Evolutionary conservation across 2,113 vertebrate species (phyloP).

Genomic region (Brachyhypopomus gauderio): DNA sequence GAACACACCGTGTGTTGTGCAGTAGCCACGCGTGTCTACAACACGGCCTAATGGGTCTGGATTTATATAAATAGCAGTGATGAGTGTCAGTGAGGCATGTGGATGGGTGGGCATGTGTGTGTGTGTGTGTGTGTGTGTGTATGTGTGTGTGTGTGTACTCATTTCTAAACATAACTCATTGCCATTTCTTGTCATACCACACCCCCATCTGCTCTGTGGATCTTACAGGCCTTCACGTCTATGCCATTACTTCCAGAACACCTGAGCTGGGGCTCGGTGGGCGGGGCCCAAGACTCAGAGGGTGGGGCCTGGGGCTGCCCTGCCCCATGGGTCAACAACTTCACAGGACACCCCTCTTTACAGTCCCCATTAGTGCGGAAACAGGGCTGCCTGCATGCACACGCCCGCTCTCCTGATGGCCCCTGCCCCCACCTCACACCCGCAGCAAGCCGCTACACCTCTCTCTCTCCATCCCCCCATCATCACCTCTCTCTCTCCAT

Average conservation of each 20-base stretch:
- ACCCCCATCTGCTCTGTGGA: neutral
- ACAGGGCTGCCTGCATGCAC: constrained; percentile 63
- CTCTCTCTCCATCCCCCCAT: constrained; percentile 23
- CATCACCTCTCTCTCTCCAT: constrained; percentile 56
- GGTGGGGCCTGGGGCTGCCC: neutral
- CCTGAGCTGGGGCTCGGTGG: constrained; percentile 15
- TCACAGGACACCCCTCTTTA: constrained; percentile 68
- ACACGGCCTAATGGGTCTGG: constrained; percentile 40
- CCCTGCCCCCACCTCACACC: neutral
- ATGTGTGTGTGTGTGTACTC: too few species aligned
- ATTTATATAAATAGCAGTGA: neutral
- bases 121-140: neutral
- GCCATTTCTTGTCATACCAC: neutral
- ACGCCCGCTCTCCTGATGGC: neutral
- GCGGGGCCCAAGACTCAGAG: constrained; percentile 12
- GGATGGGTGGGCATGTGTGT: too few species aligned
- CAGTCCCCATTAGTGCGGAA: constrained; percentile 75
- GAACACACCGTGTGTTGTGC: constrained; percentile 45
- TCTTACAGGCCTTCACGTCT: neutral
- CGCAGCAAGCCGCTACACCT: neutral
- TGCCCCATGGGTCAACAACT: constrained; percentile 67
- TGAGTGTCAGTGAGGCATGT: neutral
- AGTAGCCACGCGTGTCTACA: neutral
- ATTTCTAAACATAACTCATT: neutral
- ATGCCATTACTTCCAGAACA: constrained; percentile 9